Evolutionary conservation across 2,888 invertebrate genomes (phyloP).

Genomic region (Eupithecia subumbrata): DNA sequence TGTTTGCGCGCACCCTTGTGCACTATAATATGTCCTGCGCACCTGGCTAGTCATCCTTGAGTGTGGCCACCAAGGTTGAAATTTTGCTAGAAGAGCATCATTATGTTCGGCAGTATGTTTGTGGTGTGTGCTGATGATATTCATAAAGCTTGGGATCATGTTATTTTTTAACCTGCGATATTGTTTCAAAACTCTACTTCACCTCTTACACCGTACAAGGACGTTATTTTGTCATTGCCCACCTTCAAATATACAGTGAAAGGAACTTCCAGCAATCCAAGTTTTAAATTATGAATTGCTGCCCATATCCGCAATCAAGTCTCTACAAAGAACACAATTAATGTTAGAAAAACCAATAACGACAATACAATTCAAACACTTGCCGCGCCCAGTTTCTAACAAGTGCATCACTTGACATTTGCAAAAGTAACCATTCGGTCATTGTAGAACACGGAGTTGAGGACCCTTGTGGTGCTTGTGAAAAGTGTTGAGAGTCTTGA

Average conservation of each 20-base stretch:
- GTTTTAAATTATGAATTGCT: not conserved
- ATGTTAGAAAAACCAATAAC: constrained; percentile 22
- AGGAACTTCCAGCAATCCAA: not conserved
- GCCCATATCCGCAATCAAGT: constrained; percentile 14
- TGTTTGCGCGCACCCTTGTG: no score
- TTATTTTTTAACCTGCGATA: not conserved
- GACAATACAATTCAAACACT: constrained; percentile 38
- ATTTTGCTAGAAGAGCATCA: no score
- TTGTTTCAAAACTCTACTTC: not conserved
- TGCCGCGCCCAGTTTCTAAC: constrained; percentile 39
- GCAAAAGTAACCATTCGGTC: constrained; percentile 43
- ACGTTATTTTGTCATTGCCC: constrained; percentile 1
- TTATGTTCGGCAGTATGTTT: no score
- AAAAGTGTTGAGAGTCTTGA: constrained; percentile 38
- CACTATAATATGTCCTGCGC: no score
- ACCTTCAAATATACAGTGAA: not conserved
- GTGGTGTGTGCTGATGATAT: no score
- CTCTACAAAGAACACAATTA: constrained; percentile 25
- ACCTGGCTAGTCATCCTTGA: no score
- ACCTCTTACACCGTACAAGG: not conserved
- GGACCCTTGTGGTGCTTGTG: constrained; percentile 33
- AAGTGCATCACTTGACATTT: constrained; percentile 43
- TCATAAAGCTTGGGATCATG: not conserved
- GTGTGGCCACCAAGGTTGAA: no score
- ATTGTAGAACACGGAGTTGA: constrained; percentile 41